Evolutionary conservation across 2,888 invertebrate species (phyloP), one percentile per base, ranked within the genome.

Genomic region (Apamea crenata): DNA sequence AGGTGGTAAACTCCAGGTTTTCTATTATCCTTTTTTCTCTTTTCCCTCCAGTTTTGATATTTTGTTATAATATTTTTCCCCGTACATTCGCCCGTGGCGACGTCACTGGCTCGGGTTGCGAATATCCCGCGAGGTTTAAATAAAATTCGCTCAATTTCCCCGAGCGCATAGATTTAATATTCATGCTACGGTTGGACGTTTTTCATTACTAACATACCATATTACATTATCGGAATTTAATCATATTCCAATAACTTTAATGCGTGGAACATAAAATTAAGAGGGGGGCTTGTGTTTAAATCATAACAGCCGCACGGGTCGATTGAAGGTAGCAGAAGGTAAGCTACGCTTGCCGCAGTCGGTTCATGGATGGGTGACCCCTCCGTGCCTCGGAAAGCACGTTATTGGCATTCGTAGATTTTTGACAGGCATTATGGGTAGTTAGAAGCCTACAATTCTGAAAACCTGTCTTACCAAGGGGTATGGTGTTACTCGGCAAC

Each of bases 91-190:
- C 87, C 86, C 69, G 84, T 87, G 82, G 89, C 87, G 84, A 90
- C 83, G 77, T 82, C 73, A 72, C 78, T 69, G 82, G 82, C 78
- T 79, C 89, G 85, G 88, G 87, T 87, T 84, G 89, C 86, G 88
- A 89, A 91, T 91, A 93, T 91, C 91, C 91, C 88, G 84, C 78
- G 87, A 87, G 91, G 90, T 91, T 92, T 89, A 82, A 83, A 91
- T 89, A 87, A 90, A 91, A 92, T 91, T 90, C 87, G 77, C 81
- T 90, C 88, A 89, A 91, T 91, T 92, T 88, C 85, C 89, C 78
- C 70, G 83, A 80, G 76, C 77, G 77, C 68, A 84, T 86, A 90
- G 88, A 91, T 91, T 89, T 87, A 88, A 89, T 91, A 89, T 90
- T 83, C 88, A 78, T 86, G 81, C 85, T 87, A 82, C 80, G 82